Evolutionary conservation across 2,888 invertebrate genomes (phyloP), one percentile per base, ranked within the genome.

Genomic region (Epinotia demarniana): DNA sequence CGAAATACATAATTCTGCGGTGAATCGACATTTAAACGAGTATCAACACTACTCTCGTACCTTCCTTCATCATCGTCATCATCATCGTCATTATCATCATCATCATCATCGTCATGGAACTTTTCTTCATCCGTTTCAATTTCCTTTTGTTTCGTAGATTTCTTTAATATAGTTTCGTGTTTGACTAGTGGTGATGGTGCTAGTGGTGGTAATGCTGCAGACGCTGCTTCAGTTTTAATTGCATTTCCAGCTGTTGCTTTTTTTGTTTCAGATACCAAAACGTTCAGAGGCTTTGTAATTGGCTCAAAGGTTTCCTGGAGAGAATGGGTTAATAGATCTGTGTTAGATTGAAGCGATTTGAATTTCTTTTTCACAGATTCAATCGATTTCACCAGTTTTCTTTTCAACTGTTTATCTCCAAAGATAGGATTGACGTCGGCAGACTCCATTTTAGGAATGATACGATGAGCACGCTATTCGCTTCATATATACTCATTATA

Each of bases 41-140:
- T 6, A 13, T 60, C 60, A 1, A 6, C 60, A 60, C 60, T 60
- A n/a, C 33, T 61, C 33, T 61, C 33, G 16, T 33, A 33, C 8
- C 33, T n/a, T 6, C 33, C 61, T 39, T 16, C 61, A 33, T n/a
- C n/a, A n/a, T n/a, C n/a, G n/a, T 33, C 33, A 33, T 33, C 61
- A 33, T 39, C 61, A 61, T 61, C 61, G 39, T 61, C 61, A 33
- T 33, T 27, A 23, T 58, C 58, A 19, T 58, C 58, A 19, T 58
- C 58, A 58, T 58, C 8, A 9, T 9, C 58, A 11, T 58, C 13
- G 23, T 58, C 19, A 19, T 18, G 27, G 27, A 27, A 27, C 27
- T 27, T 3, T 3, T 27, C 23, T 11, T 19, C 23, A 23, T 9
- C 3, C 9, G 2, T 5, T 4, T 58, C 1, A 12, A 9, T 1